A percentile compares a stretch with the other conserved stretches of the same genome.
Conservation (phyloP, 2,797 vertebrate species). For the Sebastes kiyomatsui region DNA sequence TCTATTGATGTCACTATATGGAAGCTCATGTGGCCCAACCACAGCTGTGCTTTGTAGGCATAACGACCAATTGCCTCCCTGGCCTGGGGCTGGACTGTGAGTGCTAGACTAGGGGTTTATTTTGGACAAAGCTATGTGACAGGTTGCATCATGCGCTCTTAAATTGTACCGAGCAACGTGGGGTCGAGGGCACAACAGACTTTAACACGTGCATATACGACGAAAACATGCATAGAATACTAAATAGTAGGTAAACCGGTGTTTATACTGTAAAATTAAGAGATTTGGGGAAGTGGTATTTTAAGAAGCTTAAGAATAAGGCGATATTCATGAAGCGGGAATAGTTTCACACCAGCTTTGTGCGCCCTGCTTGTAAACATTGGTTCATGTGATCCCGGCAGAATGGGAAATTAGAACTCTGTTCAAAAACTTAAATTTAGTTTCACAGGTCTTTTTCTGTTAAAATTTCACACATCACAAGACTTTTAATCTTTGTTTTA, state of each 20-base stretch:
- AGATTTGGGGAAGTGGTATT: constrained; percentile 52
- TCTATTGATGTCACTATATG: constrained; percentile 30
- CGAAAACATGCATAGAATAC: background rate
- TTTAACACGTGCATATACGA: background rate
- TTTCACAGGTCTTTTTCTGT: background rate
- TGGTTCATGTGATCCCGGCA: constrained; percentile 19
- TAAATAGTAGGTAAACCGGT: constrained; percentile 3
- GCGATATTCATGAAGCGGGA: constrained; percentile 2
- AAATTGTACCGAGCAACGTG: constrained; percentile 25
- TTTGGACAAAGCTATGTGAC: constrained; percentile 62
- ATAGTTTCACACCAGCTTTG: constrained; percentile 20
- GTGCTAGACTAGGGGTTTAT: constrained; percentile 51
- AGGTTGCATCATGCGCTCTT: constrained; percentile 61
- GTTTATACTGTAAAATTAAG: constrained; percentile 18
- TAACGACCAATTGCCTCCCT: constrained; percentile 21
- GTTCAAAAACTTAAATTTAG: background rate
- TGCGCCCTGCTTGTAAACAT: constrained; percentile 28
- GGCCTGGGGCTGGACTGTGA: background rate
- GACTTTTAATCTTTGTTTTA: background rate
- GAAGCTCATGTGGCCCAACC: constrained; percentile 23
- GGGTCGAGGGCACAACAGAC: constrained; percentile 17
- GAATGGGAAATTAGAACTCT: background rate
- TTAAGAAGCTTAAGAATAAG: constrained; percentile 65
- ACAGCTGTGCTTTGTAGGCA: constrained; percentile 61
- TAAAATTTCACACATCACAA: background rate